Evolutionary conservation across 1,140 invertebrate species (phyloP).

Genomic region (Sminthurides bifidus): DNA sequence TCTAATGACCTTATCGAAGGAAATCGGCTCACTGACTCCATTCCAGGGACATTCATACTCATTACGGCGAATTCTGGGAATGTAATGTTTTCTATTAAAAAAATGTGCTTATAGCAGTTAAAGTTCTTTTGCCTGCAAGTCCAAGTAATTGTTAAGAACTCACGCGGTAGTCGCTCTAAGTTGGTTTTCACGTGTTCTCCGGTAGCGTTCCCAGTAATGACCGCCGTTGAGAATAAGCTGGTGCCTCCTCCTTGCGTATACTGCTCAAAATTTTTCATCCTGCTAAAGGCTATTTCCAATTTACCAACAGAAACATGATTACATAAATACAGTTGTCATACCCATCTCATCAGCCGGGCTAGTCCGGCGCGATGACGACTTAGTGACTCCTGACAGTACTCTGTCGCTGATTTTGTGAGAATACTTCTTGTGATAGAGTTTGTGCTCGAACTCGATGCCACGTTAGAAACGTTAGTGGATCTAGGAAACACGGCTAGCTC

Average conservation of each 20-base stretch:
- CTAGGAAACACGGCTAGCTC: conserved; percentile 5
- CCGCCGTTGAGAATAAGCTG: conserved; percentile 81
- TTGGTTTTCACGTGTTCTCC: conserved; percentile 5
- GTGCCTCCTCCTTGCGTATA: conserved; percentile 14
- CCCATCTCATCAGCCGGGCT: background rate
- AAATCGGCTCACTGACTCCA: conserved; percentile 75
- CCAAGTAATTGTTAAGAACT: background rate
- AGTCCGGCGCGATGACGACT: background rate
- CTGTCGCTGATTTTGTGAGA: no score
- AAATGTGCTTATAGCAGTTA: background rate
- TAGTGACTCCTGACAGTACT: background rate
- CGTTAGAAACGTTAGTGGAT: conserved; percentile 4
- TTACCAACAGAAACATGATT: background rate
- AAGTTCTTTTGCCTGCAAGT: background rate
- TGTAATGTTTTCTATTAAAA: background rate
- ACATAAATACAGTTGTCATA: background rate
- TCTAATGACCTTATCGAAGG: conserved; percentile 86
- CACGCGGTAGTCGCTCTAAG: conserved; percentile 2
- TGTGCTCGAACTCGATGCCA: conserved; percentile 3
- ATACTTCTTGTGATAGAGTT: background rate
- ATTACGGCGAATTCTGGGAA: background rate
- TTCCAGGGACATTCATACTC: conserved; percentile 39
- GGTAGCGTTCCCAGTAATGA: conserved; percentile 74
- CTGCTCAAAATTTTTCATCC: conserved; percentile 8
- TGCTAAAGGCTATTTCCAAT: background rate